phyloP scores from a whole-genome alignment of 2,113 vertebrate species.

The Oreochromis tanganicae region DNA sequence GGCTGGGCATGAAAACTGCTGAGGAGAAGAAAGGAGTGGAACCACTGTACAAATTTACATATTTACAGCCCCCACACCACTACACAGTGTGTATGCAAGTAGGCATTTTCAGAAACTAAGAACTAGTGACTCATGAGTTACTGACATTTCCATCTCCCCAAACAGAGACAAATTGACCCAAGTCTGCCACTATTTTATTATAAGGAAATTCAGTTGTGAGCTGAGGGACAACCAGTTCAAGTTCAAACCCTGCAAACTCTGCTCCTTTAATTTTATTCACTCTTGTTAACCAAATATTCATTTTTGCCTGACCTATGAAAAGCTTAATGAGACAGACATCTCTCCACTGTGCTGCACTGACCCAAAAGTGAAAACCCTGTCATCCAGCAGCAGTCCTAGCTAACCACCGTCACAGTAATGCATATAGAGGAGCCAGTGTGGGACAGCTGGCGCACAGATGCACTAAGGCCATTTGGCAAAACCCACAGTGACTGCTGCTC shows the following conservation, averaged over 20 bases:
- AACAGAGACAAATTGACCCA: not conserved
- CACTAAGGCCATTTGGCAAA: not conserved
- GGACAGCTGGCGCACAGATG: not conserved
- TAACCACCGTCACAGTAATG: not conserved
- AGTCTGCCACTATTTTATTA: not conserved
- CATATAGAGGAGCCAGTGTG: not conserved
- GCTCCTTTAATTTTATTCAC: not conserved
- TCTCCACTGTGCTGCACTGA: not conserved
- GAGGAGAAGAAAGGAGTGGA: not conserved
- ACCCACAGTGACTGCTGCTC: not conserved
- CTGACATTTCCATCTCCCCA: not conserved
- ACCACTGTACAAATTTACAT: not conserved
- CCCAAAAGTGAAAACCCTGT: not conserved
- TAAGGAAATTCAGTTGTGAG: not conserved
- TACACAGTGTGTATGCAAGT: not conserved
- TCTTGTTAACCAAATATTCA: not conserved
- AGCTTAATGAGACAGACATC: not conserved
- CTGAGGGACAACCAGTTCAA: not conserved
- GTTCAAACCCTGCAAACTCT: not conserved
- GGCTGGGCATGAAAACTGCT: not conserved
- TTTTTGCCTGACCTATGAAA: not conserved
- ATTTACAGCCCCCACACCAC: not conserved
- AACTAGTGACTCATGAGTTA: not conserved
- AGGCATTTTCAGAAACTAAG: not conserved
- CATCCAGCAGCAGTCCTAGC: not conserved